Evolutionary conservation across 2,113 vertebrate species (phyloP).

Genomic region (Ochotona princeps): DNA sequence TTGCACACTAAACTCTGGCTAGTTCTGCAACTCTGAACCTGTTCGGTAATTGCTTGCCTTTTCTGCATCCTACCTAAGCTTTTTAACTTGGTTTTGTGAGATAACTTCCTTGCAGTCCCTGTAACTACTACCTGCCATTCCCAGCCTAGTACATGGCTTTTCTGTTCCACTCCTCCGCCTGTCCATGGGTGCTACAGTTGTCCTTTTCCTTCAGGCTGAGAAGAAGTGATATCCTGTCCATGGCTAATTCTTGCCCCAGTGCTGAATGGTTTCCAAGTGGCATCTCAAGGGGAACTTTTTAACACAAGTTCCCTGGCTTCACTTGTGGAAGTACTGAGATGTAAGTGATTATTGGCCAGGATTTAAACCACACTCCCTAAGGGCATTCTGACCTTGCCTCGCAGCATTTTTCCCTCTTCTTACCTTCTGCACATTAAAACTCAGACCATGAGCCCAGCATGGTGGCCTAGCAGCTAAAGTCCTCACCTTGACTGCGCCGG

Average conservation of each 20-base stretch:
- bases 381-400: background rate
- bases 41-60: background rate
- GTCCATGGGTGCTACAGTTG: background rate
- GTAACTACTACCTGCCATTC: background rate
- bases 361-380: background rate
- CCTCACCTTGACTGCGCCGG: too few species aligned
- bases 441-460: background rate
- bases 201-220: background rate
- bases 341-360: background rate
- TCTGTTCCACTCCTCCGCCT: background rate
- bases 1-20: background rate
- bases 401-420: background rate
- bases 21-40: background rate
- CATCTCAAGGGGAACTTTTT: background rate
- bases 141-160: background rate
- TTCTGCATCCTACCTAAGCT: background rate
- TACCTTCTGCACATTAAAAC: background rate
- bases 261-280: background rate
- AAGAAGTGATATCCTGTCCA: background rate
- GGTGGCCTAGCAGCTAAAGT: too few species aligned
- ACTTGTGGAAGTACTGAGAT: background rate
- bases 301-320: background rate
- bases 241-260: too few species aligned
- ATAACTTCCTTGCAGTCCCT: background rate
- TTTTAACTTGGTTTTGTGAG: background rate